Evolutionary conservation across 2,888 invertebrate species (phyloP), one percentile per base, ranked within the genome.

Genomic region (Zaprionus bogoriensis): DNA sequence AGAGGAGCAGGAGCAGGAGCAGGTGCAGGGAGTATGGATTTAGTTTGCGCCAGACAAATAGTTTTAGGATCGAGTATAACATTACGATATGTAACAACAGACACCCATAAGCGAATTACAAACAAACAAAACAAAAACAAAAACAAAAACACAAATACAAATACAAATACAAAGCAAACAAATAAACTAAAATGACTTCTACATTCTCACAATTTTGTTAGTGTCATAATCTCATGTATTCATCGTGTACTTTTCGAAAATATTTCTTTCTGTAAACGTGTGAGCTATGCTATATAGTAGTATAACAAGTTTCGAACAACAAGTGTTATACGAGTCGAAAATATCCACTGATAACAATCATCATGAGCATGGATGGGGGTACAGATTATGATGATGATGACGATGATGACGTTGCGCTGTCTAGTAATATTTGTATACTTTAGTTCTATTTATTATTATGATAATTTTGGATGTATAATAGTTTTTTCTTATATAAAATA

Each of bases 401-500:
- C 27, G 63, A 69, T 63, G 72, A 71, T 52, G n/a, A n/a, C n/a
- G n/a, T n/a, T n/a, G n/a, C n/a, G 85, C 82, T 87, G 78, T 82
- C 82, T 87, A 87, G 87, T 74, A 82, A 87, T 79, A 80, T 85
- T 83, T 88, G 86, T 79, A 83, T 83, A 86, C 79, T 87, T 89
- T 89, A 88, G 87, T 89, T 88, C 77, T 88, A 89, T 88, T 89
- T 87, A 82, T 87, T 82, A 87, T 87, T 82, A 82, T 87, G 65
- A 84, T 88, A 76, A 86, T 88, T 88, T 88, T 88, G 74, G 78
- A 84, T 88, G 88, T 88, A 88, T 84, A 83, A 88, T 89, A 88
- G 88, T 89, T 89, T 88, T 85, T 88, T 89, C 86, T 87, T 89
- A 88, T 88, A 89, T 84, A 76, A 65, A 68, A 73, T 70, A 85